A percentile compares a stretch with the other conserved stretches of the same genome.
Evolutionary conservation across 2,113 vertebrate species (phyloP).

Genomic region (Cryptoleucopteryx plumbea): DNA sequence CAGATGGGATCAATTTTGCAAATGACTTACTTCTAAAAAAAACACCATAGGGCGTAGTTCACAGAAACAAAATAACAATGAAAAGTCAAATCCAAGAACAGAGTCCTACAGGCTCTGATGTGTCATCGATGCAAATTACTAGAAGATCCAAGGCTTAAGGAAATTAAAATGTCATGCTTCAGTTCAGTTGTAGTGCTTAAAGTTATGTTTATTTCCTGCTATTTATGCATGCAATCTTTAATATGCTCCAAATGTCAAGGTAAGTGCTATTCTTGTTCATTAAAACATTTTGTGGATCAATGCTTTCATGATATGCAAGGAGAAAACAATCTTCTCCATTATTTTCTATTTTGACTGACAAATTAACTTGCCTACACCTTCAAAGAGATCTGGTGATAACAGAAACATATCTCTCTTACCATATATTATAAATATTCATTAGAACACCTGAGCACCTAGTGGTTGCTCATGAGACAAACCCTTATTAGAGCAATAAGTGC

Average conservation of each 20-base stretch:
- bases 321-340: slow-evolving; percentile 30
- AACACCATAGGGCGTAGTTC: background rate
- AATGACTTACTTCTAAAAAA: background rate
- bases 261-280: slow-evolving; percentile 64
- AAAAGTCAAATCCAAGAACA: background rate
- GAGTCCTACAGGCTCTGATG: background rate
- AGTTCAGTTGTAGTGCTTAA: slow-evolving; percentile 37
- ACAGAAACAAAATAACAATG: background rate
- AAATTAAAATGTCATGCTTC: slow-evolving; percentile 59
- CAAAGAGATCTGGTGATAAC: background rate
- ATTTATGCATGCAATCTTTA: slow-evolving; percentile 50
- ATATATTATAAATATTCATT: background rate
- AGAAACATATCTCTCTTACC: background rate
- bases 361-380: background rate
- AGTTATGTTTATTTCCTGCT: slow-evolving; percentile 41
- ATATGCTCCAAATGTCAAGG: slow-evolving; percentile 46
- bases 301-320: slow-evolving; percentile 19
- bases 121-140: slow-evolving; percentile 9
- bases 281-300: slow-evolving; percentile 51
- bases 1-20: background rate
- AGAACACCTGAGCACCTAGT: background rate
- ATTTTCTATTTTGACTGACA: slow-evolving; percentile 42
- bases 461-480: background rate
- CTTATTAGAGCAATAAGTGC: background rate
- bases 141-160: slow-evolving; percentile 10